Percentiles rank a stretch among this genome's conserved stretches.
phyloP scores from a whole-genome alignment of 2,113 vertebrate genomes.

The Chaetorhynchus papuensis region DNA sequence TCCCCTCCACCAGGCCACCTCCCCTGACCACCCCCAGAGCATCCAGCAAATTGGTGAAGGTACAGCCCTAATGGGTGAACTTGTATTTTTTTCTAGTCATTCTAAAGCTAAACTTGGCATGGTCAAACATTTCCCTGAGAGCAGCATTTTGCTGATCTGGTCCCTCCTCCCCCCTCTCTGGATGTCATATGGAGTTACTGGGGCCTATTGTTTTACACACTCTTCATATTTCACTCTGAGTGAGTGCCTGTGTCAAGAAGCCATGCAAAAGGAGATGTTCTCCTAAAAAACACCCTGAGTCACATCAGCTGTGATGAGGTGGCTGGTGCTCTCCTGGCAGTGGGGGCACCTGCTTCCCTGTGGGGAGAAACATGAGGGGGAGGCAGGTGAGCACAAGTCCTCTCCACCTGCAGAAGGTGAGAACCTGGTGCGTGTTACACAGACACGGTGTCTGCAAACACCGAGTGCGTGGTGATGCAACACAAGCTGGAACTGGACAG shows the following conservation, averaged over 20 bases:
- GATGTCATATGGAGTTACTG: neutral
- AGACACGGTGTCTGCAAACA: neutral
- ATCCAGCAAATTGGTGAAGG: neutral
- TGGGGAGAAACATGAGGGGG: rapidly evolving
- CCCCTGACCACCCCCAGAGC: neutral
- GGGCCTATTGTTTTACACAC: conserved; percentile 6
- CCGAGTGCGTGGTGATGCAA: rapidly evolving
- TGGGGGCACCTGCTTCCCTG: neutral
- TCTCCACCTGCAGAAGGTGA: rapidly evolving
- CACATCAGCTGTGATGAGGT: rapidly evolving
- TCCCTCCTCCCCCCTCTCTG: neutral
- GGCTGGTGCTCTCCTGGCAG: neutral
- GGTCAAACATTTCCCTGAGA: neutral
- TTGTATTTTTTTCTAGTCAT: neutral
- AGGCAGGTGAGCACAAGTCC: neutral
- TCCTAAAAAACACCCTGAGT: neutral
- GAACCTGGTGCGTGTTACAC: rapidly evolving
- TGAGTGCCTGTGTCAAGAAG: neutral
- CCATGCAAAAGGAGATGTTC: neutral
- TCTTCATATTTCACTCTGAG: conserved; percentile 14
- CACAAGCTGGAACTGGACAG: neutral
- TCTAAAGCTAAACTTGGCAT: neutral
- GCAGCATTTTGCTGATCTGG: neutral
- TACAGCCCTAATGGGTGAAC: neutral
- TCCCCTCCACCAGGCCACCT: neutral